Evolutionary conservation across 2,113 vertebrate species (phyloP), one percentile per base, ranked within the genome.

Genomic region (Rhinogobius similis): DNA sequence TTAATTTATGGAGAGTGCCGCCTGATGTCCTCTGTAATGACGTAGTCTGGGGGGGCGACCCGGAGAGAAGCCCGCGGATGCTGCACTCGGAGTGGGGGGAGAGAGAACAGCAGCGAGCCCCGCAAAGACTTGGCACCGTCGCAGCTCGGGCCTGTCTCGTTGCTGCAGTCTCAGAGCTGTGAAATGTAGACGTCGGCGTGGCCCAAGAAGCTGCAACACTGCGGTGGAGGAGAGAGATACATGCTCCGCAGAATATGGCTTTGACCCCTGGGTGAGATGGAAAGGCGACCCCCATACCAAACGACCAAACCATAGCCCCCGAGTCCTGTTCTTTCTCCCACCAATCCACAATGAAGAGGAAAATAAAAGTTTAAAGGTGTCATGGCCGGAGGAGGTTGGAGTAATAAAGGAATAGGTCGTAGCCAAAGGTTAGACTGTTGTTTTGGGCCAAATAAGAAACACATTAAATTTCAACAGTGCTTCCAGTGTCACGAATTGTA

Each of bases 1-100:
- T 80, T 87, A 86, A 91, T 91, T 91, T 87, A 86, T 91, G 79
- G 82, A 84, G 71, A 81, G 84, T 89, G 80, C 84, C 78, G 82
- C 81, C 81, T 80, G 78, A 89, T 86, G 85, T 85, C 74, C 84
- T 88, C 83, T 79, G 67, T 83, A 82, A 84, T 89, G 88, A 88
- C 86, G 86, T 87, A 82, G 81, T 79, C 82, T 71, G 62, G 79
- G 80, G 23, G 86, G 82, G 83, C 80, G 83, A 89, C 88, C 67
- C 46, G 71, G 70, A 70, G 65, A 75, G 82, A 78, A 80, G 85
- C 79, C 84, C 86, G 81, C 84, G 79, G 89, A 86, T 77, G 81
- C 81, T 77, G 75, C 67, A 73, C 75, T 82, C 78, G 76, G 82
- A 89, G 84, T 78, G 85, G 26, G 55, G 24, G 55, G 55, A 58